Evolutionary conservation across 2,797 vertebrate genomes (phyloP), one percentile per base, ranked within the genome.

Genomic region (Tragelaphus eurycerus): DNA sequence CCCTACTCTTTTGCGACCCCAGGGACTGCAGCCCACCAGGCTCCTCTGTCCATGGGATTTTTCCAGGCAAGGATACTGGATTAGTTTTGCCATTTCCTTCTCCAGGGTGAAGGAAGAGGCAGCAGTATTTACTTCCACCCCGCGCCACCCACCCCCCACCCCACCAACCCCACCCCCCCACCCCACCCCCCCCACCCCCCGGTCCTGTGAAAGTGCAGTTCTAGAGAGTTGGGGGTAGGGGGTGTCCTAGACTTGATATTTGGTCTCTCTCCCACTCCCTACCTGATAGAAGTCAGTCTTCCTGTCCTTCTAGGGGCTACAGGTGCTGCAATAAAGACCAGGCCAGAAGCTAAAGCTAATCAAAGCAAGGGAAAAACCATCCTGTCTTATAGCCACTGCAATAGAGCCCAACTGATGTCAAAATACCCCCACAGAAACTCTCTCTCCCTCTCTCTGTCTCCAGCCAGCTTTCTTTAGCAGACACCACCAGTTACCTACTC

Each of bases 41-140:
- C 64, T 34, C n/a, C 17, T 67, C 64, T 17, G 64, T 21, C 8
- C n/a, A 34, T 11, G 64, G 31, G 64, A 67, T 34, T 67, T 67
- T 34, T 34, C 31, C 62, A 67, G 31, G 62, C 64, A 21, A 34
- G 4, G 17, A 67, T 67, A 34, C 64, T 67, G n/a, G 16, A 21
- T 5, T 19, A 17, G n/a, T 34, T 34, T 67, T 34, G 64, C 8
- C 64, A 67, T 67, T 67, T 67, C n/a, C 62, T 67, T 67, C 62
- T 34, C 62, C 62, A 67, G n/a, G n/a, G 16, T 34, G 16, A 34
- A 67, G 62, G 97, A 92, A 97, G 81, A 96, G 95, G 23, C 79
- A 93, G 25, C 82, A 87, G 67, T 97, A 95, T 81, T 34, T 74
- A 48, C 23, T 57, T 57, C 21, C 55, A 57, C 10, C 23, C 21